A percentile compares a stretch with the other conserved stretches of the same genome.
phyloP scores from a whole-genome alignment of 2,797 vertebrate genomes.

The Psittacula derbiana region DNA sequence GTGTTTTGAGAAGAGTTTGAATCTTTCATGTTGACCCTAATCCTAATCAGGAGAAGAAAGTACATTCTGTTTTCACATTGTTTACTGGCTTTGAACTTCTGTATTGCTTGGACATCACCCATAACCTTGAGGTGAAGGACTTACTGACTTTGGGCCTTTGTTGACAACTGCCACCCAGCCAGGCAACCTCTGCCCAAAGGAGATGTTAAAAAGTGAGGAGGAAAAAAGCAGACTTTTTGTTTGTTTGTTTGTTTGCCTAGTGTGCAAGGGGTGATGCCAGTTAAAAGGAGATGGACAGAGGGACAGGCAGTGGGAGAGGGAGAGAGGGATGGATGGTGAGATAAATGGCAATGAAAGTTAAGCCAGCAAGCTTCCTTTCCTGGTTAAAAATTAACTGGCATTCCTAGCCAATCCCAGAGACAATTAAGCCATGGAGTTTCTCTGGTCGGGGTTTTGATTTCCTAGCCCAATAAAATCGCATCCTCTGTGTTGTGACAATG shows the following conservation, averaged over 20 bases:
- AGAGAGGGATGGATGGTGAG: neutral
- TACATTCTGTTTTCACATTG: conserved; percentile 62
- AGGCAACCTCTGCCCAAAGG: conserved; percentile 40
- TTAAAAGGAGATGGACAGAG: conserved; percentile 23
- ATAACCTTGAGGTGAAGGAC: conserved; percentile 82
- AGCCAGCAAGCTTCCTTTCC: conserved; percentile 71
- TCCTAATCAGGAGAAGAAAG: conserved; percentile 47
- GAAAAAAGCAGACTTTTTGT: neutral
- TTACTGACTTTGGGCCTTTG: conserved; percentile 71
- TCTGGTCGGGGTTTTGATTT: conserved; percentile 89
- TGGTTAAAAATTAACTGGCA: conserved; percentile 81
- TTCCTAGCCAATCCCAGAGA: conserved; percentile 73
- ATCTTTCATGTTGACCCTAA: conserved; percentile 8
- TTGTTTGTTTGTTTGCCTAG: conserved; percentile 74
- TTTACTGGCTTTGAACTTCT: conserved; percentile 85
- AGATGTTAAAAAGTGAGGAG: neutral
- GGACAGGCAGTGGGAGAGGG: neutral
- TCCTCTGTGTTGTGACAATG: conserved; percentile 92
- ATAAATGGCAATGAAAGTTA: conserved; percentile 57
- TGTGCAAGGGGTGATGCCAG: neutral
- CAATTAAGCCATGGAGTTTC: conserved; percentile 81
- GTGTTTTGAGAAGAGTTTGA: neutral
- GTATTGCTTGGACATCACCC: conserved; percentile 81
- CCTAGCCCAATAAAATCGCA: conserved; percentile 90
- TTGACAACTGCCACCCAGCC: conserved; percentile 54